phyloP scores from a whole-genome alignment of 2,888 invertebrate species.

The Dolomedes plantarius region DNA sequence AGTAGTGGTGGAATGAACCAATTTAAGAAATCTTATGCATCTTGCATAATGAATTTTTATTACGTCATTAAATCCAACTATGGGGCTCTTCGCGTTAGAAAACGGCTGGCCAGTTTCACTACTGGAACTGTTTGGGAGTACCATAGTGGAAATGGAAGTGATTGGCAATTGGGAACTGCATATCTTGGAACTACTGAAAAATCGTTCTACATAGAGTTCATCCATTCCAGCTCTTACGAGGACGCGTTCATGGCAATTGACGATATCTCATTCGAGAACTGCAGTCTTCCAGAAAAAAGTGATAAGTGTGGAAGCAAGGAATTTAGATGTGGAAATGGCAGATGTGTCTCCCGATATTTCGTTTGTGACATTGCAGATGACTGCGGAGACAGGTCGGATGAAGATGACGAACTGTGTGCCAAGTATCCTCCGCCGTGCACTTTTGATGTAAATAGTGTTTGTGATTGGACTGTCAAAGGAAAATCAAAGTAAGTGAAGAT shows the following conservation, averaged over 20 bases:
- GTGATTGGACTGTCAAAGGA: constrained; percentile 55
- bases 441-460: constrained; percentile 59
- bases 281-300: constrained; percentile 33
- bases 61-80: constrained; percentile 9
- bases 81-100: constrained; percentile 42
- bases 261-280: constrained; percentile 69
- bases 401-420: constrained; percentile 41
- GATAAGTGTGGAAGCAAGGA: constrained; percentile 34
- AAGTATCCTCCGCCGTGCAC: constrained; percentile 60
- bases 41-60: constrained; percentile 63
- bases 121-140: constrained; percentile 46
- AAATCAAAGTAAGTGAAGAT: constrained; percentile 47
- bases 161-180: constrained; percentile 53
- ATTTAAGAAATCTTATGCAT: constrained; percentile 56
- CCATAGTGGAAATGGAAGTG: constrained; percentile 3
- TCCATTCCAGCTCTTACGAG: neutral
- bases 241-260: constrained; percentile 47
- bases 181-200: constrained; percentile 64
- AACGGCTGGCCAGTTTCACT: constrained; percentile 27
- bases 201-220: constrained; percentile 50
- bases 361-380: constrained; percentile 71
- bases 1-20: constrained; percentile 23
- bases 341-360: constrained; percentile 56
- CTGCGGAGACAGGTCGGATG: constrained; percentile 72
- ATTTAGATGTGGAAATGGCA: constrained; percentile 37